Conservation (phyloP, 1,140 invertebrate genomes). For the Aphaenogaster ashmeadi region DNA sequence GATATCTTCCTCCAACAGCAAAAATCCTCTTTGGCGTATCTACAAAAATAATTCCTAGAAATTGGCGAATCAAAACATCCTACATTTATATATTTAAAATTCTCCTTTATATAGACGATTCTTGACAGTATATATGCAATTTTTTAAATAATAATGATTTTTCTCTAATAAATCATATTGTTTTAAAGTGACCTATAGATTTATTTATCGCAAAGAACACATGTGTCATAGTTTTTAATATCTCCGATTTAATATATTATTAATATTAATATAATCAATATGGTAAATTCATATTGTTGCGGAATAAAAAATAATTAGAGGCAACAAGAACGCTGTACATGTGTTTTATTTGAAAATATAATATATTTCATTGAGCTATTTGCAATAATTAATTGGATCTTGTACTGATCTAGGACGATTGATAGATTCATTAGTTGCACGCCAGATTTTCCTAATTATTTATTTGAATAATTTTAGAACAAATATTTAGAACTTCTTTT, state of each 20-base stretch:
- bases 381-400: slow-evolving; percentile 9
- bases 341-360: not conserved
- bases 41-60: slow-evolving; percentile 31
- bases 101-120: not conserved
- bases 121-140: not conserved
- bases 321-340: not conserved
- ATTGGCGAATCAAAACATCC: not conserved
- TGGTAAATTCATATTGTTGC: not conserved
- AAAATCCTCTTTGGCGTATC: slow-evolving; percentile 3
- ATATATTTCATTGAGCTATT: not conserved
- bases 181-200: not conserved
- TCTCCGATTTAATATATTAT: not conserved
- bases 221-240: not conserved
- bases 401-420: not conserved
- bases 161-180: slow-evolving; percentile 15
- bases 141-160: not conserved
- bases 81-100: not conserved
- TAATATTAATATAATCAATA: not conserved
- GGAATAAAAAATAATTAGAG: not conserved
- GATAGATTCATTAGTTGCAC: not conserved
- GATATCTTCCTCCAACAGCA: not conserved
- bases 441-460: not conserved
- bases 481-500: not conserved
- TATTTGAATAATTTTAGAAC: not conserved
- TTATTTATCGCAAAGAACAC: not conserved